These are phyloP conservation scores for Macroglossus sobrinus DNA, from an alignment of 2,113 vertebrate species.

Conservation along the genomic window DNA sequence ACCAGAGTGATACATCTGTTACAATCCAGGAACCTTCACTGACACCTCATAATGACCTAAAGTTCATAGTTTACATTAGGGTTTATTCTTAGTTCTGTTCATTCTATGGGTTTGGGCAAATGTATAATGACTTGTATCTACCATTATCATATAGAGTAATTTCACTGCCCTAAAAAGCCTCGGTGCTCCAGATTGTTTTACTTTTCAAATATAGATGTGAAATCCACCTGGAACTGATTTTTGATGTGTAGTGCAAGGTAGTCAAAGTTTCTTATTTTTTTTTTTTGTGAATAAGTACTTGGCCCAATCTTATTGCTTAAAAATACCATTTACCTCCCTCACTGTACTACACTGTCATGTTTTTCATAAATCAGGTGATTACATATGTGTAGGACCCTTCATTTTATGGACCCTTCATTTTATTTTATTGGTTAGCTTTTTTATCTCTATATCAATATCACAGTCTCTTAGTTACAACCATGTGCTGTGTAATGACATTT, in stretches of 20 bases:
- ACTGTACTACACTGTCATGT: rapidly evolving
- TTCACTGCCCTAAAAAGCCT: not conserved
- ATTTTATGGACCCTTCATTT: not conserved
- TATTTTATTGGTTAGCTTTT: not conserved
- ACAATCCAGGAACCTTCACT: rapidly evolving
- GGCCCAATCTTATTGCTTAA: no score
- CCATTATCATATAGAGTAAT: not conserved
- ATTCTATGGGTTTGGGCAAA: not conserved
- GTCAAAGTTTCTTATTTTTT: not conserved
- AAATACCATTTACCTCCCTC: not conserved
- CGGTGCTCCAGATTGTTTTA: not conserved
- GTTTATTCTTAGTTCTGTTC: rapidly evolving
- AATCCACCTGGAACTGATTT: not conserved
- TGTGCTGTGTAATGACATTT: not conserved
- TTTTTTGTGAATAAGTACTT: not conserved
- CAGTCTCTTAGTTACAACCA: not conserved
- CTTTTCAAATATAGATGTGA: not conserved
- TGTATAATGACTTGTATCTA: no score
- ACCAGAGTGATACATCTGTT: not conserved
- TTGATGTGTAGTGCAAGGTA: not conserved
- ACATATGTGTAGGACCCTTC: rapidly evolving
- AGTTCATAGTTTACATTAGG: not conserved
- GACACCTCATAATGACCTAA: not conserved
- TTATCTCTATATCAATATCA: not conserved
- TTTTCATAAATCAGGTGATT: not conserved